Evolutionary conservation across 1,140 invertebrate genomes (phyloP).

Genomic region (Nephila pilipes): DNA sequence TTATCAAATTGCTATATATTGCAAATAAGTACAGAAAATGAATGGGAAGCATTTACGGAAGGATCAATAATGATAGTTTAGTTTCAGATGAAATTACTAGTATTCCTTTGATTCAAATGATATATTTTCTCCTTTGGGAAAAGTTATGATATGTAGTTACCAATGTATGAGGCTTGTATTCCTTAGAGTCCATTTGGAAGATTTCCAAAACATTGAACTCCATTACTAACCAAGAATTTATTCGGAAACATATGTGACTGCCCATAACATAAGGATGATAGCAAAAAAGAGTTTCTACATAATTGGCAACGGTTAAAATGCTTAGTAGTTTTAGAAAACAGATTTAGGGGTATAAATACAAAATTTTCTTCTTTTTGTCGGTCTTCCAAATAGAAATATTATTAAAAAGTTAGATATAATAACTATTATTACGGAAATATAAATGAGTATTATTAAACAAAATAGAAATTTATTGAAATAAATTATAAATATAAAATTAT

Average conservation of each 20-base stretch:
- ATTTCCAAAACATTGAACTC: slow-evolving; percentile 31
- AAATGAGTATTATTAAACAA: too few species aligned
- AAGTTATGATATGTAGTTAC: not conserved
- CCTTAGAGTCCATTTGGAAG: not conserved
- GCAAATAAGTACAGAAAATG: too few species aligned
- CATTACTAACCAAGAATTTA: not conserved
- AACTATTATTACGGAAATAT: too few species aligned
- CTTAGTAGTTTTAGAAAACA: too few species aligned
- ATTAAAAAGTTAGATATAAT: too few species aligned
- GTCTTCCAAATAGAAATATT: too few species aligned
- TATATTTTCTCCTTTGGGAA: not conserved
- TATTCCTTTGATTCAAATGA: not conserved
- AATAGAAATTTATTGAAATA: too few species aligned
- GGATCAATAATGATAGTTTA: not conserved
- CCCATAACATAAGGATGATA: not conserved
- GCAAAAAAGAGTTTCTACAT: not conserved
- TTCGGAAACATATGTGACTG: not conserved
- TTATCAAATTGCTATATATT: too few species aligned
- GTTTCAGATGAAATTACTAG: not conserved
- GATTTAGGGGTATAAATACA: too few species aligned
- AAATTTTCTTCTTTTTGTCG: too few species aligned
- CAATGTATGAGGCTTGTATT: not conserved
- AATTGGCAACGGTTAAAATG: not conserved
- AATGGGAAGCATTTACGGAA: too few species aligned
- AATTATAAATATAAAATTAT: too few species aligned